Conservation (phyloP, 2,888 invertebrate genomes). For the Temnothorax ravouxi region DNA sequence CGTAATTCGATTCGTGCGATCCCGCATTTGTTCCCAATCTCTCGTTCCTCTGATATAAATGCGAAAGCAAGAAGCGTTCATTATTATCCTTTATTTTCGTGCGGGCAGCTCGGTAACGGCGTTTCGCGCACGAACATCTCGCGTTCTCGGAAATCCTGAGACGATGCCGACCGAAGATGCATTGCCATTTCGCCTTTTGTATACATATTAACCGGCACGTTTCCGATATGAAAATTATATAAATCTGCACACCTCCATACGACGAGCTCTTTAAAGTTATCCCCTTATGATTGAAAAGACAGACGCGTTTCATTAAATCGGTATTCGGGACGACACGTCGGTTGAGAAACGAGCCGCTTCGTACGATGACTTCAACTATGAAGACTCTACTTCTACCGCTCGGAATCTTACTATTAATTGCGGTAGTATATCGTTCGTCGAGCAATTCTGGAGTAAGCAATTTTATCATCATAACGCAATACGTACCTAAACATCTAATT, state of each 20-base stretch:
- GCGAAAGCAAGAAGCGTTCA: slow-evolving; percentile 1
- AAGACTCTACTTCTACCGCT: slow-evolving; percentile 17
- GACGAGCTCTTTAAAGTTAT: background rate
- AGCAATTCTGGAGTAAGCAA: slow-evolving; percentile 16
- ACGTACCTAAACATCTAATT: background rate
- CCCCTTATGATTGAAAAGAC: background rate
- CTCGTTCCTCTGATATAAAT: slow-evolving; percentile 16
- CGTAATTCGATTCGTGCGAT: background rate
- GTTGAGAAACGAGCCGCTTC: background rate
- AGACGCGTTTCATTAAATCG: slow-evolving; percentile 10
- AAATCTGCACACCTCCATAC: background rate
- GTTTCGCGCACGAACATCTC: slow-evolving; percentile 8
- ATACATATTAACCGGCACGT: slow-evolving; percentile 64
- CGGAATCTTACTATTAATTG: background rate
- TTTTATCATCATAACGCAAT: background rate
- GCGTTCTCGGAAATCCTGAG: slow-evolving; percentile 25
- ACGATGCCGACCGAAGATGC: background rate
- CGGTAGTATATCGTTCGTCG: background rate
- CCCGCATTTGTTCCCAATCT: background rate
- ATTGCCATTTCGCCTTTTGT: slow-evolving; percentile 2
- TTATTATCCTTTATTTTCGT: slow-evolving; percentile 28
- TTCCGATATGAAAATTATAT: slow-evolving; percentile 65
- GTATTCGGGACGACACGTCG: background rate
- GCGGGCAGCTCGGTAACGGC: slow-evolving; percentile 2
- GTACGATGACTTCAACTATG: background rate